Evolutionary conservation across 2,888 invertebrate genomes (phyloP), one percentile per base, ranked within the genome.

Genomic region (Drosophila neutralis): DNA sequence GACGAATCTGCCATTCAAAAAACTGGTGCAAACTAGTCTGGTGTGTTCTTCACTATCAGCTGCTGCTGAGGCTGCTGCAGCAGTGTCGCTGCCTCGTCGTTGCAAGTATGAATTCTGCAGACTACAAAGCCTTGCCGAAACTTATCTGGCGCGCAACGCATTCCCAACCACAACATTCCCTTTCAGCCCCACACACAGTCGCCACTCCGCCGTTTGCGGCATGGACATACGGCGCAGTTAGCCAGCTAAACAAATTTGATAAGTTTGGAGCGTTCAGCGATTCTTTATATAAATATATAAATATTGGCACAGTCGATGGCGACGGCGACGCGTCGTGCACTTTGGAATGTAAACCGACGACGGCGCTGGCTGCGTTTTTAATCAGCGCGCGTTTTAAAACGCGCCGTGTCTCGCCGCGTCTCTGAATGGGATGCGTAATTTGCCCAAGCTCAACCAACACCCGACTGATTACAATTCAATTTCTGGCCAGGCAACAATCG

Each of bases 351-450:
- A 88, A 90, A 90, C 86, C 84, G 87, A 70, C 68, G 56, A 27
- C 67, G 75, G 27, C 69, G 75, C 33, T 38, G 65, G n/a, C 78
- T 61, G 69, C 70, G 71, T 67, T 76, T 75, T 78, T 86, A 89
- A 88, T 89, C 90, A 87, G 82, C 78, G 60, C 57, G 83, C 78
- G 78, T 69, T 74, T 78, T 72, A 63, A 74, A 86, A 77, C 83
- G 86, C 82, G 71, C 24, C 82, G 64, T 64, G 65, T 65, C 63
- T 15, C 67, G 54, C 51, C 49, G 11, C 38, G 36, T 36, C 40
- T 62, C 80, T 89, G 77, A 87, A 90, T 87, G 87, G 87, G 78
- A 86, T 90, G 89, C 89, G 90, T 90, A 90, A 86, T 87, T 81
- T 78, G 68, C 45, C 51, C 51, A 31, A 36, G 42, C 51, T 29